These are phyloP conservation scores for Tragelaphus strepsiceros DNA, from an alignment of 2,113 vertebrate genomes.

Conservation along the genomic window DNA sequence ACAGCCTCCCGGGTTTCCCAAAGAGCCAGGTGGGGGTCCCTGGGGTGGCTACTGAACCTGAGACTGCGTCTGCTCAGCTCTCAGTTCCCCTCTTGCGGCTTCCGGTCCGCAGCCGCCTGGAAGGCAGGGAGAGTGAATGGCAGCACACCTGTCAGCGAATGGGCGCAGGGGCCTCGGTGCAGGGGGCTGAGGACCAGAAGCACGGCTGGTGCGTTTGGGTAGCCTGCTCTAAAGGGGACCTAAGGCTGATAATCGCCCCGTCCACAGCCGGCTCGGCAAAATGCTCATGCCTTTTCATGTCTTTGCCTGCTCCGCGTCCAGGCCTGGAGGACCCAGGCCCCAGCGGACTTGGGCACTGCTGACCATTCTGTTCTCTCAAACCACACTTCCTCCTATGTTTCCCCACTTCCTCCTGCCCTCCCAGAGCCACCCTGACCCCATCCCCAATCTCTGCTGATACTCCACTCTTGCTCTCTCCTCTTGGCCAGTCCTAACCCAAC, in stretches of 20 bases:
- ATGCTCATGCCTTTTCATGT: not conserved
- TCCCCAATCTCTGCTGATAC: not conserved
- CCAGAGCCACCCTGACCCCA: not conserved
- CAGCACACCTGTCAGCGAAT: slow-evolving; percentile 1
- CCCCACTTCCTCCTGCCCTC: not conserved
- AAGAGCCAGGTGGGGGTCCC: not conserved
- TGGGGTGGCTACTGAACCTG: not conserved
- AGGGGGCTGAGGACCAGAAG: not conserved
- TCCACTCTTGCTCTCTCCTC: not conserved
- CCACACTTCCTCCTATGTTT: not conserved
- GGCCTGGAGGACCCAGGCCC: not conserved
- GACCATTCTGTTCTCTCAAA: not conserved
- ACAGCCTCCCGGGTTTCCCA: not conserved
- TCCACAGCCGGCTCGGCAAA: not conserved
- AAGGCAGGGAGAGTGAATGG: not conserved
- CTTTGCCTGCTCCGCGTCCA: not conserved
- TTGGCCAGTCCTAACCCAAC: not conserved
- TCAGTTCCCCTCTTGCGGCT: not conserved
- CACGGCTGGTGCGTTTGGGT: not conserved
- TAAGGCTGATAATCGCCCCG: not conserved
- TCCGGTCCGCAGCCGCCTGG: not conserved
- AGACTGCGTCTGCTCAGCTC: not conserved
- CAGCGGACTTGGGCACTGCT: not conserved
- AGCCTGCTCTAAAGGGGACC: not conserved
- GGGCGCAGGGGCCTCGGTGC: not conserved